Base-by-base conservation (phyloP, 1,140 invertebrate species). In the Ceratina japonica region DNA sequence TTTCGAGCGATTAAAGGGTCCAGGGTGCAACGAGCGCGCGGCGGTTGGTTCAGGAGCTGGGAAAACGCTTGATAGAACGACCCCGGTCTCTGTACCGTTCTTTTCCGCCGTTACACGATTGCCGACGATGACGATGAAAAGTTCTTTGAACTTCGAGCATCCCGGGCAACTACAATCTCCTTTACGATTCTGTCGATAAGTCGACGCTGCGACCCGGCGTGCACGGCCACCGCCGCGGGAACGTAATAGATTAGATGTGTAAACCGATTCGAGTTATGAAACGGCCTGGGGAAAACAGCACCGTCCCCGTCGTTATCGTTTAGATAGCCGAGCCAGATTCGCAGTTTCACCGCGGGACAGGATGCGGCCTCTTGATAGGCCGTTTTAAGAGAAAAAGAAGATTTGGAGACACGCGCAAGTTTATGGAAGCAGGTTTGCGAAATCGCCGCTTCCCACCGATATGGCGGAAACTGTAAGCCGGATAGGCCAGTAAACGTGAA, bases 31-130 rank as follows among this genome's bases (percentile, higher is more conserved):
- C 44, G 31, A 10, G n/a, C 51, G 49, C 51, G 49, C 54, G 62
- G 66, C 61, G 64, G 73, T 54, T 59, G 58, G 54, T 27, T 51
- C 65, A 62, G n/a, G 44, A 51, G 61, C 51, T n/a, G 59, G 51
- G 68, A 52, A 58, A 56, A 75, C 65, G 27, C 20, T 27, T n/a
- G n/a, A 56, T 16, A 16, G 16, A 18, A 18, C 54, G 16, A 56
- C 12, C 22, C 58, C 18, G 49, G 49, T 44, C 15, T 20, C 64
- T 58, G 12, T 58, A 22, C 72, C 37, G 72, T 77, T 63, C 79
- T 65, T 68, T 62, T 71, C n/a, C 49, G 31, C 58, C 56, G 75
- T 72, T 83, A 82, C 71, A 79, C 62, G 66, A 82, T 82, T 82
- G 72, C 77, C 13, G 56, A 2, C 10, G 22, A n/a, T 5, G 20